Evolutionary conservation across 2,797 vertebrate genomes (phyloP).

Genomic region (Triplophysa yarkandensis): DNA sequence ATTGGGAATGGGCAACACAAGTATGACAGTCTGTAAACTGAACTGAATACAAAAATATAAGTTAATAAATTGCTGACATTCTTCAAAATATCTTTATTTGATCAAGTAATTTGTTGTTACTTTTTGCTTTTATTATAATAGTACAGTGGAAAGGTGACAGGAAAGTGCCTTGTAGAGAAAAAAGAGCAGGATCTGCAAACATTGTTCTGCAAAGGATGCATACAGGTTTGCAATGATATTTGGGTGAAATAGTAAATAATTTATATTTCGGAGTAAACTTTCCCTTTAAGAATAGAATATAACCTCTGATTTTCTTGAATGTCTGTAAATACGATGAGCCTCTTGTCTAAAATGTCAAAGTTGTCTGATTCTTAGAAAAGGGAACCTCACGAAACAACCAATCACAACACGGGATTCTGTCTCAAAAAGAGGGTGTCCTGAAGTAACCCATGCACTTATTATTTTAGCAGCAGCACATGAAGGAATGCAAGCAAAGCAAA

Average conservation of each 20-base stretch:
- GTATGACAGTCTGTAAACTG: too few relatives aligned
- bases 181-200: too few relatives aligned
- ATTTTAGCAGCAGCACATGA: slow-evolving; percentile 74
- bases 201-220: not conserved
- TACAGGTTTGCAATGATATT: not conserved
- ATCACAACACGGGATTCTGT: slow-evolving; percentile 71
- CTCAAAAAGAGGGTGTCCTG: slow-evolving; percentile 70
- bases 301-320: slow-evolving; percentile 17
- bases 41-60: too few relatives aligned
- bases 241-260: not conserved
- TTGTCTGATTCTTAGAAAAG: slow-evolving; percentile 66
- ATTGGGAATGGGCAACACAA: too few relatives aligned
- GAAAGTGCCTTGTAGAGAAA: too few relatives aligned
- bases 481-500: slow-evolving; percentile 74
- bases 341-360: not conserved
- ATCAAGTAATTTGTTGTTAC: too few relatives aligned
- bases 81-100: too few relatives aligned
- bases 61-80: too few relatives aligned
- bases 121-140: too few relatives aligned
- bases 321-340: not conserved
- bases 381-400: slow-evolving; percentile 65
- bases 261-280: too few relatives aligned
- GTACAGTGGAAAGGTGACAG: too few relatives aligned
- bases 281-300: too few relatives aligned
- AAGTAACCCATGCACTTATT: slow-evolving; percentile 76